A percentile compares a stretch with the other conserved stretches of the same genome.
Evolutionary conservation across 37 sponge, comb jelly and placozoan species (phyloP).

Genomic region (Cliona cf. orientalis): DNA sequence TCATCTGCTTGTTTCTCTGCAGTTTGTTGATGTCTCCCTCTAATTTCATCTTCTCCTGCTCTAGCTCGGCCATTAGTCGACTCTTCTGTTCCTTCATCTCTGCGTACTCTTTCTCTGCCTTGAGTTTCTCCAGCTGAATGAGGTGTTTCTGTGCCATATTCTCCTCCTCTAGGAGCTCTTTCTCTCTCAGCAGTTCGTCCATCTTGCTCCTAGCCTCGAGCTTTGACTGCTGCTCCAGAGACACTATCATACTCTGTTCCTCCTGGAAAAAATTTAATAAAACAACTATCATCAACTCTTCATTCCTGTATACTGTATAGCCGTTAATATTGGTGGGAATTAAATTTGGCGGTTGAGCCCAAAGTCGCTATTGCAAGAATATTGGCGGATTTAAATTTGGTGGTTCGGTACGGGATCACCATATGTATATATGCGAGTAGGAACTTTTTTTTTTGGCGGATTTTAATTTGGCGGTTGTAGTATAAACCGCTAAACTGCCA

Average conservation of each 20-base stretch:
- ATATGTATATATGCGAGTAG: no score
- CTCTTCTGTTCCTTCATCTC: slow-evolving; percentile 62
- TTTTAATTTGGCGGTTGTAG: no score
- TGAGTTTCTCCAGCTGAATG: slow-evolving; percentile 70
- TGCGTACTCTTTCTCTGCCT: slow-evolving; percentile 68
- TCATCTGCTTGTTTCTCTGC: slow-evolving; percentile 16
- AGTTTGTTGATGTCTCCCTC: slow-evolving; percentile 45
- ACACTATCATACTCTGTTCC: slow-evolving; percentile 9
- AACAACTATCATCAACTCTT: no score
- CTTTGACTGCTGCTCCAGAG: slow-evolving; percentile 8
- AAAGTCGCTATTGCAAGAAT: no score
- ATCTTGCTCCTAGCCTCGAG: slow-evolving; percentile 38
- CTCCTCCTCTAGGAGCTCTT: slow-evolving; percentile 77
- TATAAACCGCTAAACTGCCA: no score
- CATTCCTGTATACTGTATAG: no score
- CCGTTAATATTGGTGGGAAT: no score
- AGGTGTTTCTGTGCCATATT: slow-evolving; percentile 70
- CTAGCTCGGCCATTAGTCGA: slow-evolving; percentile 70
- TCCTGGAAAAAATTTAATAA: slow-evolving; percentile 22
- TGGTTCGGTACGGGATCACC: no score
- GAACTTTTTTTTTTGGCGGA: no score
- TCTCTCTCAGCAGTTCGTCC: slow-evolving; percentile 50
- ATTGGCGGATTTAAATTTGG: no score
- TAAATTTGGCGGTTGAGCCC: no score
- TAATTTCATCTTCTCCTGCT: slow-evolving; percentile 74